Conservation (phyloP, 2,797 vertebrate genomes). For the Poecilia wingei region DNA sequence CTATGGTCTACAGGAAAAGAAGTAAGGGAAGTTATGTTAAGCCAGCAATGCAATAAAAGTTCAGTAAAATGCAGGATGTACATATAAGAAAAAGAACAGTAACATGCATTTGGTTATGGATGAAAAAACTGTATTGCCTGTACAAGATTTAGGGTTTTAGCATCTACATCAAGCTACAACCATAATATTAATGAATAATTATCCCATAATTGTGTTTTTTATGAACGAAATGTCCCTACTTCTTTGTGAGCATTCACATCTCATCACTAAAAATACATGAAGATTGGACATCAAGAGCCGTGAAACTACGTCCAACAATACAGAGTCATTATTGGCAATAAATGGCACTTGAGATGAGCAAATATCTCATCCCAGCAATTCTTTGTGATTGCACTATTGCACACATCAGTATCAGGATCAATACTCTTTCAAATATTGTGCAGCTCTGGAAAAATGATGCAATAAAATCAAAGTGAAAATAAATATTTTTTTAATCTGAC, state of each 20-base stretch:
- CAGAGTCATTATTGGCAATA: not conserved
- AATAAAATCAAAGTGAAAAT: not conserved
- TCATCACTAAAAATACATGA: not conserved
- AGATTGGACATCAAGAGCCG: not conserved
- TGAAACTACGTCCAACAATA: not conserved
- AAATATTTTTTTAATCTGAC: not conserved
- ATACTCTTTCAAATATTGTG: not conserved
- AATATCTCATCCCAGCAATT: not conserved
- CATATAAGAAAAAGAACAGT: not conserved
- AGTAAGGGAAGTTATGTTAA: not conserved
- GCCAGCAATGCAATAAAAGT: not conserved
- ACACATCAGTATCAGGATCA: not conserved
- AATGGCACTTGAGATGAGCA: not conserved
- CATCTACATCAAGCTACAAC: not conserved
- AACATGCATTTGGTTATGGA: not conserved
- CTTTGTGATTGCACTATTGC: not conserved
- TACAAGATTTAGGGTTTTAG: not conserved
- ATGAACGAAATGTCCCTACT: not conserved
- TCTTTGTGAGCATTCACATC: not conserved
- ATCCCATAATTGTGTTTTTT: not conserved
- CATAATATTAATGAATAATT: not conserved
- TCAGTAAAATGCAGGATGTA: not conserved
- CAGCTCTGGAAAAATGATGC: not conserved
- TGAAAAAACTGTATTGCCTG: not conserved
- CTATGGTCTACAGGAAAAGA: not conserved